Percentiles rank a stretch among this genome's conserved stretches.
phyloP scores from a whole-genome alignment of 2,888 invertebrate species.

The Apodemia duryi region DNA sequence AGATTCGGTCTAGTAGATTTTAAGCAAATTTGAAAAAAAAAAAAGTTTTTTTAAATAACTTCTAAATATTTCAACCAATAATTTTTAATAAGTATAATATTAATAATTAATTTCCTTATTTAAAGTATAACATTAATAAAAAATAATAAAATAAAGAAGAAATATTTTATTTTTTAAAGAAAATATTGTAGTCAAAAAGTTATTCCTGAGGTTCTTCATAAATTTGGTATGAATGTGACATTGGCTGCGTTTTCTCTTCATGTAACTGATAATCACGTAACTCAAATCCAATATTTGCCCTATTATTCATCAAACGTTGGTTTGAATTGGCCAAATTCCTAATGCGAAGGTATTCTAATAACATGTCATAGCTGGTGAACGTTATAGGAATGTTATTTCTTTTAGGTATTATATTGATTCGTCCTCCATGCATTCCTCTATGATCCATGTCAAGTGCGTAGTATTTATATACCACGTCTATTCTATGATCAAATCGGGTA shows the following conservation, averaged over 20 bases:
- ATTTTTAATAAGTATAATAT: too few species aligned
- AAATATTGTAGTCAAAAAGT: background rate
- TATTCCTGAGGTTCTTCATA: background rate
- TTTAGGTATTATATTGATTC: conserved; percentile 45
- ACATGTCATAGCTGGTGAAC: conserved; percentile 14
- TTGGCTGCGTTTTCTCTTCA: background rate
- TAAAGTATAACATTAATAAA: too few species aligned
- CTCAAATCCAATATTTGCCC: conserved; percentile 10
- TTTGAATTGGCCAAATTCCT: conserved; percentile 12
- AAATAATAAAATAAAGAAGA: too few species aligned
- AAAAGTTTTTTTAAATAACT: too few species aligned
- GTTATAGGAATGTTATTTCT: conserved; percentile 12
- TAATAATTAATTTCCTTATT: too few species aligned
- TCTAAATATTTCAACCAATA: too few species aligned
- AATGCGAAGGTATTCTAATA: conserved; percentile 15
- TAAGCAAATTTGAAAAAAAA: too few species aligned
- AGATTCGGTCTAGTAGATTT: too few species aligned
- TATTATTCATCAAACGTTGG: background rate
- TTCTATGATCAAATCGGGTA: background rate
- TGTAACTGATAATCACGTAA: background rate
- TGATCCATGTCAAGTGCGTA: conserved; percentile 49
- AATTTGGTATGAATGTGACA: background rate
- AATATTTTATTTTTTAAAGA: too few species aligned
- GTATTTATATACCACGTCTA: background rate
- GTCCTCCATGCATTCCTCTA: conserved; percentile 58